Conservation (phyloP, 2,888 invertebrate genomes). For the Lasioglossum oenotherae region DNA sequence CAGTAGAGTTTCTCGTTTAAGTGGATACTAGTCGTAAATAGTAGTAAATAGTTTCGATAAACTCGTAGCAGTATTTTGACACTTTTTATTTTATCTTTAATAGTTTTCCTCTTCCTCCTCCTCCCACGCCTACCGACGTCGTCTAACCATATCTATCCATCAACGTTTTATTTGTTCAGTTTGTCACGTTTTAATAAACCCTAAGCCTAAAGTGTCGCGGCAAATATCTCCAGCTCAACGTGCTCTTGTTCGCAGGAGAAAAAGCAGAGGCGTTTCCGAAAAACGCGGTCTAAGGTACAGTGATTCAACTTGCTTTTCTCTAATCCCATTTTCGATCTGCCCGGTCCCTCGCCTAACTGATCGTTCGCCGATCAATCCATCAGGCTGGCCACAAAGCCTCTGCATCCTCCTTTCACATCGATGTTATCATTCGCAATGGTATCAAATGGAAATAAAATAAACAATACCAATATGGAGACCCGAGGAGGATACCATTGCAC, state of each 20-base stretch:
- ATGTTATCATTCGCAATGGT: neutral
- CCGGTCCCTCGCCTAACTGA: constrained; percentile 9
- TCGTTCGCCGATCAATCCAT: constrained; percentile 2
- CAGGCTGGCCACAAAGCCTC: neutral
- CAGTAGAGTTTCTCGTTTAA: constrained; percentile 64
- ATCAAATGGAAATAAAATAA: neutral
- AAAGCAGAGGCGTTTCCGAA: constrained; percentile 50
- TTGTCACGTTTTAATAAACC: constrained; percentile 60
- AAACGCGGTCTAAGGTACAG: constrained; percentile 24
- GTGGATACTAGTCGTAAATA: constrained; percentile 71
- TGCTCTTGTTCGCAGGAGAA: constrained; percentile 37
- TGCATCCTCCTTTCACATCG: neutral
- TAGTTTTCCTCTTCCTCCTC: constrained; percentile 52
- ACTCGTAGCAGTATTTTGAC: constrained; percentile 80
- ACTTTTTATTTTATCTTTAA: constrained; percentile 73
- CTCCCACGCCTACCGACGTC: neutral
- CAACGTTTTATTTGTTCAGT: constrained; percentile 9
- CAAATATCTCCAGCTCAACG: constrained; percentile 79
- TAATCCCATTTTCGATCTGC: constrained; percentile 18
- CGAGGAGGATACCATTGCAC: too few relatives aligned
- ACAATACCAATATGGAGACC: too few relatives aligned
- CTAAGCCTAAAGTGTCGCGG: constrained; percentile 73
- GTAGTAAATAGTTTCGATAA: constrained; percentile 69
- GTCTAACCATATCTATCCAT: neutral
- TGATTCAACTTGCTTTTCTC: constrained; percentile 25